phyloP scores from a whole-genome alignment of 2,888 invertebrate species.

The Hirtodrosophila duncani region DNA sequence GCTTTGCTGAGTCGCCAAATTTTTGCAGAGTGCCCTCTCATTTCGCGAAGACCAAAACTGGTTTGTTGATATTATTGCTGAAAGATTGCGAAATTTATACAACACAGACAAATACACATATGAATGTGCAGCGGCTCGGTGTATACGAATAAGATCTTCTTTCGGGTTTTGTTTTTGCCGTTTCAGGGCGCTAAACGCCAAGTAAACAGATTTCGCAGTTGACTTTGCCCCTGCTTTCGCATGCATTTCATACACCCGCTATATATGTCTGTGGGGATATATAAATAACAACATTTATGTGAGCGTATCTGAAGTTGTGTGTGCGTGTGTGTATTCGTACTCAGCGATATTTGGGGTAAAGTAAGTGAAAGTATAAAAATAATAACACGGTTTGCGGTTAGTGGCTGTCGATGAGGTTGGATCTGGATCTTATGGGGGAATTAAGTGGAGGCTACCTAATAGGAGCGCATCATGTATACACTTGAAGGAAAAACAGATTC shows the following conservation, averaged over 20 bases:
- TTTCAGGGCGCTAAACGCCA: constrained; percentile 37
- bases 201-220: too few relatives aligned
- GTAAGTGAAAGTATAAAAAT: constrained; percentile 69
- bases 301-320: neutral
- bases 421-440: constrained; percentile 11
- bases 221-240: constrained; percentile 25
- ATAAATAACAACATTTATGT: too few relatives aligned
- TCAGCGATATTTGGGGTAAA: constrained; percentile 44
- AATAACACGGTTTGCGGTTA: constrained; percentile 9
- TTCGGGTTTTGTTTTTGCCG: constrained; percentile 25
- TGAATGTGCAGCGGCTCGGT: constrained; percentile 21
- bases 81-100: constrained; percentile 44
- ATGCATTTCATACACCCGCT: constrained; percentile 4
- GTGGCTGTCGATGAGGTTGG: neutral
- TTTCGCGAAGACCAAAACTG: too few relatives aligned
- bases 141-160: too few relatives aligned
- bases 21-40: too few relatives aligned
- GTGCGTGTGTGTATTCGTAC: constrained; percentile 1
- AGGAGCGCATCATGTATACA: too few relatives aligned
- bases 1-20: constrained; percentile 3
- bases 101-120: constrained; percentile 9
- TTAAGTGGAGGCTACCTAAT: neutral
- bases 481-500: too few relatives aligned
- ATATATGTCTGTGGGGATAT: neutral
- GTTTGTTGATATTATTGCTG: too few relatives aligned